phyloP scores from a whole-genome alignment of 1,140 invertebrate species.

The Brachionus plicatilis region DNA sequence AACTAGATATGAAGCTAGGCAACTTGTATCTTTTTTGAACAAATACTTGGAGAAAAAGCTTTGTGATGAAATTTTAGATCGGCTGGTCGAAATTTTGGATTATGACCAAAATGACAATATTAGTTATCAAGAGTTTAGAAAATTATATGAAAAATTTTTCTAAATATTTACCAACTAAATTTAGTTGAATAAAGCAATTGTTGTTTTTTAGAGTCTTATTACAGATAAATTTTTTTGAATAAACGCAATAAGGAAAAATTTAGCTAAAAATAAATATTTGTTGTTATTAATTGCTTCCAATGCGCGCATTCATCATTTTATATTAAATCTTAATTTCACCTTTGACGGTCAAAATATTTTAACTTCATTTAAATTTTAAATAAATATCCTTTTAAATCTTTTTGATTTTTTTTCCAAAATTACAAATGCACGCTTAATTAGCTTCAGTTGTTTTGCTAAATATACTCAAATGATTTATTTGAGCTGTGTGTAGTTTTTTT shows the following conservation, averaged over 20 bases:
- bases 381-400: not conserved
- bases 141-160: constrained; percentile 3
- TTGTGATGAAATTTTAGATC: not conserved
- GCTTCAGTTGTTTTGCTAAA: not conserved
- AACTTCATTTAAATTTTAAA: not conserved
- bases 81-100: not conserved
- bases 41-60: not conserved
- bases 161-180: not conserved
- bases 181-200: not conserved
- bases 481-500: not conserved
- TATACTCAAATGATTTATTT: not conserved
- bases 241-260: not conserved
- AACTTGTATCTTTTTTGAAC: not conserved
- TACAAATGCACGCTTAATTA: not conserved
- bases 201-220: not conserved
- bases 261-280: not conserved
- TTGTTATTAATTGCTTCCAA: not conserved
- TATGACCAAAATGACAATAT: not conserved
- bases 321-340: not conserved
- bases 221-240: not conserved
- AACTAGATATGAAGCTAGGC: not conserved
- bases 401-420: not conserved
- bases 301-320: not conserved
- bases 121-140: not conserved
- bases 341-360: not conserved